Evolutionary conservation across 1,140 invertebrate genomes (phyloP).

Genomic region (Akabosia matsudoensis): DNA sequence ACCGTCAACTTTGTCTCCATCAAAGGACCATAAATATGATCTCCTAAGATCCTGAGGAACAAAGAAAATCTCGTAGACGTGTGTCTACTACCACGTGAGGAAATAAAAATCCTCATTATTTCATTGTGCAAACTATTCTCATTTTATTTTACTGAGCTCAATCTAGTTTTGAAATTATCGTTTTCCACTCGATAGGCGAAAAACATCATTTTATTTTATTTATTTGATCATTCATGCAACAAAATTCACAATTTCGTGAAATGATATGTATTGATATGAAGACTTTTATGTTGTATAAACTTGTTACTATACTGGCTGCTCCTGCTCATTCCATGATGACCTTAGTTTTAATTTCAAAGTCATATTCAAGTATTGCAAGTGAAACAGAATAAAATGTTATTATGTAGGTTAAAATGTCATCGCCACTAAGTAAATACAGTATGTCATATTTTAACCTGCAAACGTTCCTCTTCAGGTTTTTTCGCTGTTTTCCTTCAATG

Average conservation of each 20-base stretch:
- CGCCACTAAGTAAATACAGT: neutral
- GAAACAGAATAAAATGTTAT: neutral
- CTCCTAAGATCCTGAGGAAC: neutral
- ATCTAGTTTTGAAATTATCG: too few relatives aligned
- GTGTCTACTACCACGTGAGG: neutral
- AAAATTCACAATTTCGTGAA: neutral
- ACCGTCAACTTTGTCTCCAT: neutral
- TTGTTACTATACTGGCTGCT: neutral
- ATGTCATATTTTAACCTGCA: neutral
- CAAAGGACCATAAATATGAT: slow-evolving; percentile 2
- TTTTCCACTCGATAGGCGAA: too few relatives aligned
- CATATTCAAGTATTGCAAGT: too few relatives aligned
- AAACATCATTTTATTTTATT: too few relatives aligned
- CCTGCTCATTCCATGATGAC: neutral
- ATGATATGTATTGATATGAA: neutral
- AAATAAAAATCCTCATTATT: too few relatives aligned
- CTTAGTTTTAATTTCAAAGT: neutral
- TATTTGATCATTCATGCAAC: too few relatives aligned
- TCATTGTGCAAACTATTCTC: too few relatives aligned
- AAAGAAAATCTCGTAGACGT: neutral
- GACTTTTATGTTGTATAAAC: neutral
- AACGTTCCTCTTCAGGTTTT: neutral
- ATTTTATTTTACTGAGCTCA: too few relatives aligned
- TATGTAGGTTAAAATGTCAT: neutral
- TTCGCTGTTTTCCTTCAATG: neutral